These are phyloP conservation scores for Morus bassanus DNA, from an alignment of 2,797 vertebrate genomes.

Conservation along the genomic window DNA sequence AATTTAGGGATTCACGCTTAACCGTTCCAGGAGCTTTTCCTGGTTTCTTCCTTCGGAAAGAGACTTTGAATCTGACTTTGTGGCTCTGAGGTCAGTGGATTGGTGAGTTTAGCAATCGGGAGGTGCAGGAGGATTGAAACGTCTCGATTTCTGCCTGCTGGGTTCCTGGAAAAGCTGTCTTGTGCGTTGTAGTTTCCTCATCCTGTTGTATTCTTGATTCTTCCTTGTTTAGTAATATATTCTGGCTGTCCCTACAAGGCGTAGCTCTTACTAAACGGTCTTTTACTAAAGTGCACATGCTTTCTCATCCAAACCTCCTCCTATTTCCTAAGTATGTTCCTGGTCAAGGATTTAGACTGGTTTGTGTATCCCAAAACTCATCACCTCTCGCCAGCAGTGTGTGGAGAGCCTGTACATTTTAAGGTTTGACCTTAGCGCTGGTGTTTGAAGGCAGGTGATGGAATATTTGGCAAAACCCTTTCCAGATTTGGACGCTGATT, in stretches of 20 bases:
- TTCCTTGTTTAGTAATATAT: neutral
- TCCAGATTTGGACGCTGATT: neutral
- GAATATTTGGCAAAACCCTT: neutral
- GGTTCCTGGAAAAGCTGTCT: neutral
- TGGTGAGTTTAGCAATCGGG: accelerated
- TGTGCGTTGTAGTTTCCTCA: neutral
- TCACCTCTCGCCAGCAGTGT: neutral
- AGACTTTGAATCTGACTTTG: accelerated
- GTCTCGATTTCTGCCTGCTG: neutral
- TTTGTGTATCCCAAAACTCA: neutral
- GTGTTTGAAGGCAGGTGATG: neutral
- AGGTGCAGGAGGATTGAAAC: neutral
- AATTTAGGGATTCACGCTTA: neutral
- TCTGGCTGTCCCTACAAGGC: neutral
- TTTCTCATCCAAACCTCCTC: neutral
- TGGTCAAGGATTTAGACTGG: neutral
- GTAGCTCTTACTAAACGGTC: neutral
- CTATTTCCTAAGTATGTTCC: neutral
- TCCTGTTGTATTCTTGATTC: neutral
- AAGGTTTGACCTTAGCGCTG: neutral
- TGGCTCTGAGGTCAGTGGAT: neutral
- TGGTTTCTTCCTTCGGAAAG: neutral
- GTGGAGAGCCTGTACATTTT: neutral
- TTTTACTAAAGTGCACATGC: neutral
- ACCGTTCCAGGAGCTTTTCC: neutral